Base-by-base conservation (phyloP, 2,113 vertebrate species). In the Nannobrachium achirus region DNA sequence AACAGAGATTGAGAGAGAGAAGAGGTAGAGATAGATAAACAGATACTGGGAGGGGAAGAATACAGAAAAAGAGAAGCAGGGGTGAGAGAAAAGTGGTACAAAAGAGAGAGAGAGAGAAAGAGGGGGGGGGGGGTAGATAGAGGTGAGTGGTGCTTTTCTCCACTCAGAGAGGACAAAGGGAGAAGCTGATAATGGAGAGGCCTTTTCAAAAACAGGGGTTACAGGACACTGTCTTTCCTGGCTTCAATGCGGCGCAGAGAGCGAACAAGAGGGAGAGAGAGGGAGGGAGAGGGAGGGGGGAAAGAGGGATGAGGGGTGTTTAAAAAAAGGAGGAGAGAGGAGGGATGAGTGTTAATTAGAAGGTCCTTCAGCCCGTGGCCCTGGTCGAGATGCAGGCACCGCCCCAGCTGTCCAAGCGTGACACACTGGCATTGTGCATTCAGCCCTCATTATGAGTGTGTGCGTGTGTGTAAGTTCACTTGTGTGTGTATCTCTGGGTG, bases 321-420 rank as follows among this genome's bases (percentile, higher is more conserved):
- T 74, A 86, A 76, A 41, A 16, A 75, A 73, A 76, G 45, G 81
- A 74, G 86, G 81, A 64, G 71, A 87, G 88, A 85, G 87, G 83
- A 88, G 90, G 88, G 90, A 89, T 88, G 89, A 88, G 91, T 92
- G 90, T 92, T 93, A 93, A 93, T 93, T 93, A 92, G 91, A 87
- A 90, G 92, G 92, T 92, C 89, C 92, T 93, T 91, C 89, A 92
- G 91, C 85, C 90, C 79, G 72, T 89, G 89, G 91, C 82, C 83
- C 83, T 66, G 89, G 90, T 90, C 80, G 86, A 89, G 89, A 84
- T 79, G 79, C 85, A 87, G 90, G 89, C 91, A 86, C 91, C 79
- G 80, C 88, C 89, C 88, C 91, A 92, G 91, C 90, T 93, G 93
- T 92, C 89, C 82, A 88, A 92, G 86, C 86, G 86, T 90, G 93